Base-by-base conservation (phyloP, 2,797 vertebrate species). In the Xenops minutus region DNA sequence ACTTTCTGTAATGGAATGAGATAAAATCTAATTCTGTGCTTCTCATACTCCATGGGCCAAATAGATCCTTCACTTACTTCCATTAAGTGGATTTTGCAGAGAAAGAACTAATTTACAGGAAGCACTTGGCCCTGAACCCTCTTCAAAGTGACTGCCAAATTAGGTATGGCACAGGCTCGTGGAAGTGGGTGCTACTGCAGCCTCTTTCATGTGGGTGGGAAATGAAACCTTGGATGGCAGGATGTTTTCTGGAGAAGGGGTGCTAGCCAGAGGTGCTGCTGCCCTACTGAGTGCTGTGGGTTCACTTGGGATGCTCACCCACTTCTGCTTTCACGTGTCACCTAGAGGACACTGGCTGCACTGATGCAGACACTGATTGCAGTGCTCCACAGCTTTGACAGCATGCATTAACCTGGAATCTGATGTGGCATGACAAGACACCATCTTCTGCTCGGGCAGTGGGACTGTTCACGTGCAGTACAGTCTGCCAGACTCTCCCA, bases 151-250 rank as follows among this genome's bases (percentile, higher is more conserved):
- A 3, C 39, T 52, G 48, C 55, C 52, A 56, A 61, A 56, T 41
- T 12, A 34, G 43, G 12, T 41, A 4, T 0, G 8, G 48, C 44
- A 24, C 12, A 30, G 66, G 32, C 1, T 1, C 0, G 0, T 24
- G 58, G n/a, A 58, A 32, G 7, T 22, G 59, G 16, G 23, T 83
- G 54, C 43, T 56, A 29, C 43, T 32, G 41, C 32, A 61, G 34
- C 22, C 21, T 9, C 58, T n/a, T 66, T 66, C 36, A 0, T 16
- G 13, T 2, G 20, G 21, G 66, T 69, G 56, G 27, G 36, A 34
- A 63, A 23, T 10, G 39, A 54, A 63, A 9, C 51, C 30, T 18
- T 6, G 39, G 39, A 41, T 4, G 34, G 13, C 29, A 59, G 67
- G 36, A 26, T 16, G 2, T 81, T 66, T 89, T 67, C n/a, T n/a